Evolutionary conservation across 2,888 invertebrate species (phyloP), one percentile per base, ranked within the genome.

Genomic region (Salticus scenicus): DNA sequence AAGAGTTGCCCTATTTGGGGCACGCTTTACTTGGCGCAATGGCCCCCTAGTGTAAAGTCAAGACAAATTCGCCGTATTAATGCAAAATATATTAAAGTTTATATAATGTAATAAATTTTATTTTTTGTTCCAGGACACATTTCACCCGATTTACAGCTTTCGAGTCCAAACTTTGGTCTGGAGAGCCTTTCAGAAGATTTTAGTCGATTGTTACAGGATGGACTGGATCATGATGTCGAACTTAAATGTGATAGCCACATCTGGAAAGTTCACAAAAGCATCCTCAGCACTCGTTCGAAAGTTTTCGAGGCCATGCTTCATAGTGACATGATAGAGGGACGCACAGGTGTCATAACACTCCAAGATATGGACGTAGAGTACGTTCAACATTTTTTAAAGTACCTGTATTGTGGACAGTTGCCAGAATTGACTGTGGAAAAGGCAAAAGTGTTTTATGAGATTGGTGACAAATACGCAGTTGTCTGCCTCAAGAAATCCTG

Each of bases 231-330:
- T 31, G 70, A 70, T 33, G 69, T 78, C 12, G 37, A 10, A 0
- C 41, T 78, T 0, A 27, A 28, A 37, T 31, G 33, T 20, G 41
- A 12, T 8, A 30, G 17, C 2, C 17, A 37, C 17, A 20, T 2
- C 1, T 70, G 70, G 24, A 1, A 8, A 7, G 78, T n/a, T 27
- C 78, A 78, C 63, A 78, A 63, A 27, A 51, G 14, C n/a, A 28
- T 78, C 17, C 41, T 78, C 20, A 33, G 57, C 27, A 63, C 37
- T n/a, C 67, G 70, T 37, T 78, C 70, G n/a, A 31, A 67, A 0
- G 70, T 70, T 1, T 70, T 70, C 28, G 37, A n/a, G 27, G 70
- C 78, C 12, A 78, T 78, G 78, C 27, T 78, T 31, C 37, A 41
- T 2, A 71, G n/a, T 1, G 28, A 24, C n/a, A 70, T 78, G 78